Evolutionary conservation across 2,113 vertebrate genomes (phyloP).

Genomic region (Pampusana beccarii): DNA sequence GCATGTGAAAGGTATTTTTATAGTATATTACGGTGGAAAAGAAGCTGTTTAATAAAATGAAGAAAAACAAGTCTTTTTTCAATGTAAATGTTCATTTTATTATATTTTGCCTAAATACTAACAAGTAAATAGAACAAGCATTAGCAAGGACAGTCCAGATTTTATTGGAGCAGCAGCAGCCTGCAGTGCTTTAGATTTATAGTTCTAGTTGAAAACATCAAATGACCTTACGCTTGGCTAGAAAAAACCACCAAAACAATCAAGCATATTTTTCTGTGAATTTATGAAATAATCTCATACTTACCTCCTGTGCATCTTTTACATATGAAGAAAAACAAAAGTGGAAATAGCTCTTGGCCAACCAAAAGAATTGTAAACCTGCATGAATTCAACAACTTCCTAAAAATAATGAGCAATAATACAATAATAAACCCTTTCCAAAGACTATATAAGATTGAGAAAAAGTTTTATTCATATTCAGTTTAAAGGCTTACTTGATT

Average conservation of each 20-base stretch:
- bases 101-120: neutral
- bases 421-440: neutral
- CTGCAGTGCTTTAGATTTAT: neutral
- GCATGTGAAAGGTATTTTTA: neutral
- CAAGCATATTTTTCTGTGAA: neutral
- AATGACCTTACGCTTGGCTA: neutral
- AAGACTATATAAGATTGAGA: neutral
- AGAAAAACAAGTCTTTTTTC: rapidly evolving
- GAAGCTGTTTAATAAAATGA: neutral
- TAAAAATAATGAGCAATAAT: neutral
- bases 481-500: neutral
- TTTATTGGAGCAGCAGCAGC: neutral
- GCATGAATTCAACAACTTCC: neutral
- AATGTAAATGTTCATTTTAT: neutral
- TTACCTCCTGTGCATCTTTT: neutral
- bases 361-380: neutral
- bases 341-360: neutral
- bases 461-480: neutral
- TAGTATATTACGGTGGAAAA: neutral
- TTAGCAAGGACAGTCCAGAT: neutral
- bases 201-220: neutral
- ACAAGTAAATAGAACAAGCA: neutral
- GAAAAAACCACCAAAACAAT: neutral
- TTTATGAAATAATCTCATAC: neutral
- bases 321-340: neutral